Conservation (phyloP, 1,140 invertebrate genomes). For the Stegodyphus dumicola region DNA sequence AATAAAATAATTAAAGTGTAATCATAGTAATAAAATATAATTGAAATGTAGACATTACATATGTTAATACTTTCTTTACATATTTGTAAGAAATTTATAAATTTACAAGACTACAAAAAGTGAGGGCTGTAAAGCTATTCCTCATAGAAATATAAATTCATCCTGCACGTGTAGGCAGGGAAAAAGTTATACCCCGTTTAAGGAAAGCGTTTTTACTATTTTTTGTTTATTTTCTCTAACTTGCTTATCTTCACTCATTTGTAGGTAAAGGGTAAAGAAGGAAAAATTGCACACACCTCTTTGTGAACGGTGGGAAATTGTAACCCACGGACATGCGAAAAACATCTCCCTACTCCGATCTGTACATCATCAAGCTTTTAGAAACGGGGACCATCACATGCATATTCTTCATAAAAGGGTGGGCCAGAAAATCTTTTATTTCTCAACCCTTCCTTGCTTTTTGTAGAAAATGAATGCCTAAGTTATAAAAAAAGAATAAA, state of each 20-base stretch:
- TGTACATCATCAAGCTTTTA: slow-evolving; percentile 31
- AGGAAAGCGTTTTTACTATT: no score
- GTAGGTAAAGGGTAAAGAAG: not conserved
- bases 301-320: slow-evolving; percentile 40
- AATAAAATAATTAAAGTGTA: no score
- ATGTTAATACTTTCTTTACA: no score
- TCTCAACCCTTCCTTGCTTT: slow-evolving; percentile 48
- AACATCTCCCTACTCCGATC: slow-evolving; percentile 12
- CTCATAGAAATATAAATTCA: no score
- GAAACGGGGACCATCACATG: slow-evolving; percentile 12
- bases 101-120: no score
- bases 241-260: not conserved
- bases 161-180: no score
- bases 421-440: slow-evolving; percentile 28
- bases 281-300: not conserved
- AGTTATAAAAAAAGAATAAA: not conserved
- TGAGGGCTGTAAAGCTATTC: no score
- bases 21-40: no score
- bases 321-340: slow-evolving; percentile 28
- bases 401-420: slow-evolving; percentile 30
- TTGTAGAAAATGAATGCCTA: slow-evolving; percentile 21
- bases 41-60: no score
- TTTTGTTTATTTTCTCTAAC: no score
- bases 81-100: no score
- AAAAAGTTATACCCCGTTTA: no score